Conservation (phyloP, 2,797 vertebrate genomes). For the Manis crassicaudata region DNA sequence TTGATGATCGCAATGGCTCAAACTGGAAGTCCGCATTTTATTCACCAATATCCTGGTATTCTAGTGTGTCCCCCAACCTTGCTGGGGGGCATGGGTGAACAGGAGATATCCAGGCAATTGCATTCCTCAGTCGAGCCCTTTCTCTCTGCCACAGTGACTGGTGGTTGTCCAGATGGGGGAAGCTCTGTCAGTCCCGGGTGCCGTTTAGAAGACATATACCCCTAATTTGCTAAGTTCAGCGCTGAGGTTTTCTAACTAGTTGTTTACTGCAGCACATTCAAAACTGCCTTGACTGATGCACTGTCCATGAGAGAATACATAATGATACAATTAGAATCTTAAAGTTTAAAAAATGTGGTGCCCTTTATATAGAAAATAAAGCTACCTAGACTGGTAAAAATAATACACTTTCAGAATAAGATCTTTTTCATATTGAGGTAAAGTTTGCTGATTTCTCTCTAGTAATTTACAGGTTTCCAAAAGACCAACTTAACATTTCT, state of each 20-base stretch:
- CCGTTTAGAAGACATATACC: neutral
- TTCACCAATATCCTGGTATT: neutral
- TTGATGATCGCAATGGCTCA: neutral
- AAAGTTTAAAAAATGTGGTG: neutral
- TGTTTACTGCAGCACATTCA: neutral
- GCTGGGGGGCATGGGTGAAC: neutral
- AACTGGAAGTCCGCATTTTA: neutral
- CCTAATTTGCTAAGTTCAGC: neutral
- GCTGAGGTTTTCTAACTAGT: neutral
- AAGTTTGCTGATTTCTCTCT: neutral
- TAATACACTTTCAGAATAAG: neutral
- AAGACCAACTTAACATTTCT: neutral
- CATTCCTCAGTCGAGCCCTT: too few relatives aligned
- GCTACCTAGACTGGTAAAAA: neutral
- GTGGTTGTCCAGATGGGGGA: neutral
- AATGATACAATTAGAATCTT: neutral
- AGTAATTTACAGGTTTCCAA: neutral
- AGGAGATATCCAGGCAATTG: too few relatives aligned
- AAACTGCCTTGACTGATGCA: neutral
- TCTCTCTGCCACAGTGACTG: neutral
- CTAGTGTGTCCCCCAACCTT: too few relatives aligned
- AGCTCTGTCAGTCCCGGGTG: neutral
- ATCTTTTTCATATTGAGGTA: neutral
- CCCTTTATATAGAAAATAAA: neutral
- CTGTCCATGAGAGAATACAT: neutral